Evolutionary conservation across 1,140 invertebrate species (phyloP).

Genomic region (Gonioctena quinquepunctata): DNA sequence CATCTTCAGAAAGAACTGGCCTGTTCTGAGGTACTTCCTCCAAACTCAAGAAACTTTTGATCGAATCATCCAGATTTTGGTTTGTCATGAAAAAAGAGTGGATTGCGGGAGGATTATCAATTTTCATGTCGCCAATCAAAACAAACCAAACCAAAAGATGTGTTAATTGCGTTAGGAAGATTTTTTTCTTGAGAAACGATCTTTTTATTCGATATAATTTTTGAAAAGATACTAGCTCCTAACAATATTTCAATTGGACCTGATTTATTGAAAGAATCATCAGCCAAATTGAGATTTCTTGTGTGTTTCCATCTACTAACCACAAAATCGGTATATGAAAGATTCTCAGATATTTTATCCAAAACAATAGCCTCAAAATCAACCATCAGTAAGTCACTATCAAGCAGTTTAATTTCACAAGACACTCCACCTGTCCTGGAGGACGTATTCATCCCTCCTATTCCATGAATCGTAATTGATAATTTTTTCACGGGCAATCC

Average conservation of each 20-base stretch:
- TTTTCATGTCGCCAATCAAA: neutral
- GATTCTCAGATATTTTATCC: neutral
- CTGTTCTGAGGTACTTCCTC: neutral
- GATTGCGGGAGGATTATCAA: neutral
- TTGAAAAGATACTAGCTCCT: neutral
- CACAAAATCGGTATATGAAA: neutral
- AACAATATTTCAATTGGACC: neutral
- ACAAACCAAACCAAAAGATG: neutral
- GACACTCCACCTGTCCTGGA: neutral
- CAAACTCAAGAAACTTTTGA: neutral
- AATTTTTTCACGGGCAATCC: neutral
- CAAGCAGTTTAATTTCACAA: neutral
- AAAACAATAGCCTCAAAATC: neutral
- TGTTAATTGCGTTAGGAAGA: neutral
- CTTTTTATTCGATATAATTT: neutral
- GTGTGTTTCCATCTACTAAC: neutral
- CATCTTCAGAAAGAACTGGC: neutral
- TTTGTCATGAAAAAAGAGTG: neutral
- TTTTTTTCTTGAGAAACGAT: neutral
- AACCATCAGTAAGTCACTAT: neutral
- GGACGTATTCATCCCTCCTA: neutral
- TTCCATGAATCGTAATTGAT: neutral
- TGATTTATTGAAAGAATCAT: neutral
- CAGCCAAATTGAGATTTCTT: neutral
- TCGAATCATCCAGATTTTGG: neutral